Evolutionary conservation across 2,113 vertebrate species (phyloP).

Genomic region (Bubo scandiacus): DNA sequence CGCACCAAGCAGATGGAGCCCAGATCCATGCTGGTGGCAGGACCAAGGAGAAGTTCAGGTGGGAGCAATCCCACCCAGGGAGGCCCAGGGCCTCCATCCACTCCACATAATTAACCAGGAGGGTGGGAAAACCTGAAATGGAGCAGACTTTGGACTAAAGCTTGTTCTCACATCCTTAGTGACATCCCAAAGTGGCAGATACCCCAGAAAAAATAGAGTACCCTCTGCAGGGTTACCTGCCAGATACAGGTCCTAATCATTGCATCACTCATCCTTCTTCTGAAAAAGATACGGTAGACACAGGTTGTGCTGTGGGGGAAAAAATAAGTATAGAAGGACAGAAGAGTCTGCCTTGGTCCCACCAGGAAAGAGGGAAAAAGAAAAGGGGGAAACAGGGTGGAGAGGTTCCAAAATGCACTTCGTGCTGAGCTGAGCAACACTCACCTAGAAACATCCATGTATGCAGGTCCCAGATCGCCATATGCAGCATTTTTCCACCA

Average conservation of each 20-base stretch:
- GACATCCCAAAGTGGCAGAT: background rate
- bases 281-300: background rate
- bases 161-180: background rate
- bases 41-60: fast-evolving
- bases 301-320: background rate
- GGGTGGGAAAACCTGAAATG: background rate
- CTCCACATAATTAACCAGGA: background rate
- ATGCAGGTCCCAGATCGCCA: fast-evolving
- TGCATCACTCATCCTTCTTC: background rate
- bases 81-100: background rate
- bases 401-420: background rate
- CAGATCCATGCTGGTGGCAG: background rate
- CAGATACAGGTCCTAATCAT: background rate
- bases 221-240: background rate
- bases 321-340: background rate
- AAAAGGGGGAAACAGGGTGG: background rate
- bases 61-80: background rate
- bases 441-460: fast-evolving
- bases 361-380: background rate
- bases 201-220: background rate
- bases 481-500: background rate
- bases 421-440: background rate
- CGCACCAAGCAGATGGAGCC: background rate
- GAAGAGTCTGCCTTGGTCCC: background rate
- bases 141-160: background rate